Conservation (phyloP, 2,113 vertebrate species). For the Paedocypris sp. region DNA sequence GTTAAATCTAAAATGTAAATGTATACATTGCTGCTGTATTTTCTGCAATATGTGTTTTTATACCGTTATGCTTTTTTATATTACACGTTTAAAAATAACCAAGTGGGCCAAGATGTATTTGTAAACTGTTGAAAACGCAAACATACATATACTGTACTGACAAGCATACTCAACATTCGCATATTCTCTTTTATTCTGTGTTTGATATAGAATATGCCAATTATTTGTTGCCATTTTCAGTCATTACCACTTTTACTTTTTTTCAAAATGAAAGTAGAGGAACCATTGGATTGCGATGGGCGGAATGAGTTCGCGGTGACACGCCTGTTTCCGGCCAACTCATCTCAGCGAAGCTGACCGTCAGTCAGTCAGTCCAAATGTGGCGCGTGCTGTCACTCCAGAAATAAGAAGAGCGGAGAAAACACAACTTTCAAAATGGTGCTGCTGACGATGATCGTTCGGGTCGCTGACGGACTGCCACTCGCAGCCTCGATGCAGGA, state of each 20-base stretch:
- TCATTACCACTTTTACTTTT: not conserved
- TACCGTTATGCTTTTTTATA: too few relatives aligned
- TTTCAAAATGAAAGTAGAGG: not conserved
- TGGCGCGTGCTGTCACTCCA: not conserved
- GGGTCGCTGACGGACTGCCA: conserved; percentile 93
- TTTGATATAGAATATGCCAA: not conserved
- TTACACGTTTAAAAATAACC: too few relatives aligned
- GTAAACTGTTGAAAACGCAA: too few relatives aligned
- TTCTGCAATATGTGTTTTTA: too few relatives aligned
- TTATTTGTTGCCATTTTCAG: too few relatives aligned
- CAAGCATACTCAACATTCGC: not conserved
- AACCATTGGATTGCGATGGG: not conserved
- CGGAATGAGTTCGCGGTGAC: not conserved
- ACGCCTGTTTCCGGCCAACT: conserved; percentile 28
- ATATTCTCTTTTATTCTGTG: not conserved
- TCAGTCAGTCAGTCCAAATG: conserved; percentile 20
- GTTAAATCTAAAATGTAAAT: too few relatives aligned
- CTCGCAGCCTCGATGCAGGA: conserved; percentile 96
- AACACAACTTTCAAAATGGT: conserved; percentile 74
- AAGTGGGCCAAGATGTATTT: too few relatives aligned
- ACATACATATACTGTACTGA: too few relatives aligned
- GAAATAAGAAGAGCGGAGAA: not conserved
- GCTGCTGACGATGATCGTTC: conserved; percentile 90
- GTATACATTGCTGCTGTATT: too few relatives aligned
- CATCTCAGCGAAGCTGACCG: conserved; percentile 18